Percentiles rank a stretch among this genome's conserved stretches.
Evolutionary conservation across 2,797 vertebrate genomes (phyloP).

Genomic region (Pelodytes ibericus): DNA sequence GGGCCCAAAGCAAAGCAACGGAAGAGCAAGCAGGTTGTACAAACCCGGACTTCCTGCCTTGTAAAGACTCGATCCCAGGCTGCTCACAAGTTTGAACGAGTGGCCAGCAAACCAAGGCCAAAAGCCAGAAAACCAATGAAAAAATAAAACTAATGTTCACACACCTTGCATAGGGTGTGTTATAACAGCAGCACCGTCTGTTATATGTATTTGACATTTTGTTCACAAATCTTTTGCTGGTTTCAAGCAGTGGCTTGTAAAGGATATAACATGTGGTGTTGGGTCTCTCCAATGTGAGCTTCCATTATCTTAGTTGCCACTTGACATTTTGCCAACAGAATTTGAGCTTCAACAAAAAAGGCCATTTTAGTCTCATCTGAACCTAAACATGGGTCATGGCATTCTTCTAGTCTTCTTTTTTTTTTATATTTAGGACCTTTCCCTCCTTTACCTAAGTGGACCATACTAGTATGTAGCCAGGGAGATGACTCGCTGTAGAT

Average conservation of each 20-base stretch:
- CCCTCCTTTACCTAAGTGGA: too few relatives aligned
- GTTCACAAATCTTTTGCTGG: conserved; percentile 11
- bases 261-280: background rate
- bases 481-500: too few relatives aligned
- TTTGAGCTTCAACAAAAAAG: too few relatives aligned
- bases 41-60: conserved; percentile 72
- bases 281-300: background rate
- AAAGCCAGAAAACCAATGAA: conserved; percentile 74
- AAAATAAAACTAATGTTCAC: conserved; percentile 64
- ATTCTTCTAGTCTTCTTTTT: too few relatives aligned
- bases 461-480: too few relatives aligned
- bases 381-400: too few relatives aligned
- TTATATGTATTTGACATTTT: conserved; percentile 55
- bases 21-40: conserved; percentile 71
- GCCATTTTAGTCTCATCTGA: too few relatives aligned
- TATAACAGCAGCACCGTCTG: conserved; percentile 60
- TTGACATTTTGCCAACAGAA: too few relatives aligned
- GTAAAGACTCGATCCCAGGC: conserved; percentile 76
- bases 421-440: too few relatives aligned
- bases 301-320: conserved; percentile 1
- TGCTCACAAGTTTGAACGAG: conserved; percentile 76
- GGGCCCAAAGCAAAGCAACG: conserved; percentile 73
- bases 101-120: conserved; percentile 76
- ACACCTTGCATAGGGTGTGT: conserved; percentile 71
- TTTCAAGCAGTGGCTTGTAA: conserved; percentile 12